These are phyloP conservation scores for Champsocephalus gunnari DNA, from an alignment of 2,797 vertebrate genomes.

Conservation along the genomic window DNA sequence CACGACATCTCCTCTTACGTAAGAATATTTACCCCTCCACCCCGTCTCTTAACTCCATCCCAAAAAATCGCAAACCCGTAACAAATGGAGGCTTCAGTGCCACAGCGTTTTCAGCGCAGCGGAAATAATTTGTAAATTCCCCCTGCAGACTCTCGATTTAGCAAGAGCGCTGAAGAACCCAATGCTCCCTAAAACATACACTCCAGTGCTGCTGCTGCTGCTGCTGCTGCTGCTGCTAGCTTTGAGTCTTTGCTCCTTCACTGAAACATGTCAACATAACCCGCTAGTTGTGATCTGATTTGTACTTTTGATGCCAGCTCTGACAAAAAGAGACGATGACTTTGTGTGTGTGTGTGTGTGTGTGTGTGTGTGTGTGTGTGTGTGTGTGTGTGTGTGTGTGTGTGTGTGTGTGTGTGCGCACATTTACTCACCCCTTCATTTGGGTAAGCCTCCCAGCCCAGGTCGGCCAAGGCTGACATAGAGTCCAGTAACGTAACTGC, in stretches of 20 bases:
- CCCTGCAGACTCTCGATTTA: slow-evolving; percentile 75
- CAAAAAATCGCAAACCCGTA: slow-evolving; percentile 54
- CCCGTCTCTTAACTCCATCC: slow-evolving; percentile 40
- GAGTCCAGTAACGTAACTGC: slow-evolving; percentile 88
- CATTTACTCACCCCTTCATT: slow-evolving; percentile 87
- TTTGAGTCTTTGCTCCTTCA: slow-evolving; percentile 18
- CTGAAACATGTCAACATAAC: slow-evolving; percentile 48
- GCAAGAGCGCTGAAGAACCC: slow-evolving; percentile 61
- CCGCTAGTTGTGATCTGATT: slow-evolving; percentile 34
- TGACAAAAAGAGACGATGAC: background rate
- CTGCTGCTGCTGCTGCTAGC: slow-evolving; percentile 27
- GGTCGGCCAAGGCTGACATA: slow-evolving; percentile 88
- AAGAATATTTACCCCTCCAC: slow-evolving; percentile 56
- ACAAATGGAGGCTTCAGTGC: slow-evolving; percentile 62
- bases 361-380: too few relatives aligned
- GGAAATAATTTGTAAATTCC: slow-evolving; percentile 79
- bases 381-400: too few relatives aligned
- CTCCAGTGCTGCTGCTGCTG: slow-evolving; percentile 35
- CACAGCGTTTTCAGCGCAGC: slow-evolving; percentile 68
- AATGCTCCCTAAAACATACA: slow-evolving; percentile 67
- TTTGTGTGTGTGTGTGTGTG: background rate
- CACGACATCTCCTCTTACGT: slow-evolving; percentile 50
- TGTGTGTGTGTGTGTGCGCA: slow-evolving; percentile 20
- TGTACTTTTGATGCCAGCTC: slow-evolving; percentile 24
- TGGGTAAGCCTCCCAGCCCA: slow-evolving; percentile 89